These are phyloP conservation scores for Lasaia peninsularis DNA, from an alignment of 1,140 invertebrate species.

Conservation along the genomic window DNA sequence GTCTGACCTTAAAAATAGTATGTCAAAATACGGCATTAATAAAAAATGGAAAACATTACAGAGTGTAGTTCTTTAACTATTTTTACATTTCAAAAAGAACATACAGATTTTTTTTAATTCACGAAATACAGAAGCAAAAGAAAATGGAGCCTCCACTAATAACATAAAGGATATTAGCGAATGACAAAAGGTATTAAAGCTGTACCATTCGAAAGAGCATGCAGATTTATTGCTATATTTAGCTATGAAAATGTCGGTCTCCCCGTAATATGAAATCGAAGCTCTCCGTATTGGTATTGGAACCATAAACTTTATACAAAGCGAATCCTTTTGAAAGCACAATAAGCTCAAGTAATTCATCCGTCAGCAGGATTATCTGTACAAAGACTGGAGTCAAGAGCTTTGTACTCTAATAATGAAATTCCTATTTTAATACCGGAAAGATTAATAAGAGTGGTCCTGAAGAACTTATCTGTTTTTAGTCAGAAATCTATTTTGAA, in stretches of 20 bases:
- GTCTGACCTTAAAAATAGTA: no score
- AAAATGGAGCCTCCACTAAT: no score
- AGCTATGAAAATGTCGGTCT: neutral
- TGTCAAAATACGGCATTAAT: no score
- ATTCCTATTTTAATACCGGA: conserved; percentile 1
- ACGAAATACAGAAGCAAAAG: no score
- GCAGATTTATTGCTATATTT: neutral
- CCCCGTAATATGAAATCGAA: neutral
- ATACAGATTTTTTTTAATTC: no score
- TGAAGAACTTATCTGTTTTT: neutral
- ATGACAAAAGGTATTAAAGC: no score
- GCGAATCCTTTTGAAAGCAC: neutral
- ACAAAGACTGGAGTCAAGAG: conserved; percentile 1
- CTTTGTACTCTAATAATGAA: conserved; percentile 6
- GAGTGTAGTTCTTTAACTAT: no score
- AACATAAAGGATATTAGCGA: no score
- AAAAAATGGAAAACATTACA: no score
- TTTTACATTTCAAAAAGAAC: no score
- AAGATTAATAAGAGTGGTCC: neutral
- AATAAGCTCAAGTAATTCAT: conserved; percentile 7
- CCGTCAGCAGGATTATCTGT: conserved; percentile 3
- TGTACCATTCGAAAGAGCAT: no score
- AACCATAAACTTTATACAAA: conserved; percentile 1
- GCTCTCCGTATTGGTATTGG: conserved; percentile 1
- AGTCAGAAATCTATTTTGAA: no score